Percentiles rank a stretch among this genome's conserved stretches.
Evolutionary conservation across 2,888 invertebrate species (phyloP).

Genomic region (Patella ulyssiponensis): DNA sequence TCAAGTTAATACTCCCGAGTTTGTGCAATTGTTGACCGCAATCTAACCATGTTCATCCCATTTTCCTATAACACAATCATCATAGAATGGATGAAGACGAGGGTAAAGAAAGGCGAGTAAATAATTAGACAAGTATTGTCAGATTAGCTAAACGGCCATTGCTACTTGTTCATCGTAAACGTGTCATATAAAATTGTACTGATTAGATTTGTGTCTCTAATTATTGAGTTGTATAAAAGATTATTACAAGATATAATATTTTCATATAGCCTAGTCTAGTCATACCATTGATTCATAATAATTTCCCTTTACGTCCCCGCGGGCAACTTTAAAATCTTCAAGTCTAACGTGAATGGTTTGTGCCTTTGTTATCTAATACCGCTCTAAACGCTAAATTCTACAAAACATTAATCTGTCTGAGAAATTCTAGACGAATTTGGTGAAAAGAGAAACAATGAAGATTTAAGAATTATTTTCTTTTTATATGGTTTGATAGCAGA

Average conservation of each 20-base stretch:
- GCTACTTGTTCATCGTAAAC: background rate
- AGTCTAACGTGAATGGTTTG: too few relatives aligned
- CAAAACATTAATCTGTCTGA: too few relatives aligned
- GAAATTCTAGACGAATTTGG: too few relatives aligned
- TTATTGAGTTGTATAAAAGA: background rate
- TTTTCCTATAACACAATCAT: constrained; percentile 8
- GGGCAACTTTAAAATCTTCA: too few relatives aligned
- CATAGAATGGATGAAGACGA: background rate
- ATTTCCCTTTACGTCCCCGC: too few relatives aligned
- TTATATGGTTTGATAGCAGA: too few relatives aligned
- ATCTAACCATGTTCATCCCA: constrained; percentile 9
- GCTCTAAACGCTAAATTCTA: too few relatives aligned
- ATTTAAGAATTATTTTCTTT: too few relatives aligned
- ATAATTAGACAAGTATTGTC: constrained; percentile 10
- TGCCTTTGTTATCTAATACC: too few relatives aligned
- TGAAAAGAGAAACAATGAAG: too few relatives aligned
- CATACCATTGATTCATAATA: background rate
- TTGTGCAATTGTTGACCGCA: constrained; percentile 11
- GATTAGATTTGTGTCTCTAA: background rate
- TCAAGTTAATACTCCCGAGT: background rate
- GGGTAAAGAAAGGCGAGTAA: background rate
- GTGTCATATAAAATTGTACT: too few relatives aligned
- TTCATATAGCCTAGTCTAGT: background rate
- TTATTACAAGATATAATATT: constrained; percentile 9
- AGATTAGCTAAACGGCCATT: constrained; percentile 5